Percentiles rank a stretch among this genome's conserved stretches.
Conservation (phyloP, 2,113 vertebrate species). For the Dunckerocampus dactyliophorus region DNA sequence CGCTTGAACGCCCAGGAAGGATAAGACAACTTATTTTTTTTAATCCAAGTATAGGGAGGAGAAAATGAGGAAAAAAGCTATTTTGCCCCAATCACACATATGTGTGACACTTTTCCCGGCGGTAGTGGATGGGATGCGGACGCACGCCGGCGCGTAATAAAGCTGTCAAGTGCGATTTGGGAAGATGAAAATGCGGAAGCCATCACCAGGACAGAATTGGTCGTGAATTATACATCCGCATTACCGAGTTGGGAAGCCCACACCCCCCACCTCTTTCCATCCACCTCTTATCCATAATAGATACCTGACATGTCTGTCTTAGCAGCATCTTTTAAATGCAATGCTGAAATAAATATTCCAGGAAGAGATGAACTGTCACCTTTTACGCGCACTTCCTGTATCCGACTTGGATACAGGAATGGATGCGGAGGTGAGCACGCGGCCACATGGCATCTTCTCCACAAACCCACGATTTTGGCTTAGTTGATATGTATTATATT, state of each 20-base stretch:
- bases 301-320: conserved; percentile 51
- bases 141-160: conserved; percentile 51
- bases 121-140: conserved; percentile 33
- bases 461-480: not conserved
- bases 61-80: not conserved
- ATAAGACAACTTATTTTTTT: conserved; percentile 39
- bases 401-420: conserved; percentile 28
- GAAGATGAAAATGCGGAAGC: conserved; percentile 42
- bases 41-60: not conserved
- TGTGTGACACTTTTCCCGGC: conserved; percentile 8
- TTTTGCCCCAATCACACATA: conserved; percentile 11
- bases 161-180: conserved; percentile 57
- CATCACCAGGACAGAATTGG: conserved; percentile 46
- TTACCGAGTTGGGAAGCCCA: conserved; percentile 46
- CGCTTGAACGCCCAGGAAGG: not conserved
- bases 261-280: not conserved
- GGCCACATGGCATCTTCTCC: conserved; percentile 33
- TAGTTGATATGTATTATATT: not conserved
- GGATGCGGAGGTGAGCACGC: conserved; percentile 24
- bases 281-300: conserved; percentile 46
- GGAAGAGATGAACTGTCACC: not conserved
- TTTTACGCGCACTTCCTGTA: conserved; percentile 5
- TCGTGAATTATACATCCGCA: conserved; percentile 63
- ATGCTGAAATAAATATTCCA: conserved; percentile 1
- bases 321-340: conserved; percentile 38